Base-by-base conservation (phyloP, 2,113 vertebrate species). In the Xiphophorus hellerii region DNA sequence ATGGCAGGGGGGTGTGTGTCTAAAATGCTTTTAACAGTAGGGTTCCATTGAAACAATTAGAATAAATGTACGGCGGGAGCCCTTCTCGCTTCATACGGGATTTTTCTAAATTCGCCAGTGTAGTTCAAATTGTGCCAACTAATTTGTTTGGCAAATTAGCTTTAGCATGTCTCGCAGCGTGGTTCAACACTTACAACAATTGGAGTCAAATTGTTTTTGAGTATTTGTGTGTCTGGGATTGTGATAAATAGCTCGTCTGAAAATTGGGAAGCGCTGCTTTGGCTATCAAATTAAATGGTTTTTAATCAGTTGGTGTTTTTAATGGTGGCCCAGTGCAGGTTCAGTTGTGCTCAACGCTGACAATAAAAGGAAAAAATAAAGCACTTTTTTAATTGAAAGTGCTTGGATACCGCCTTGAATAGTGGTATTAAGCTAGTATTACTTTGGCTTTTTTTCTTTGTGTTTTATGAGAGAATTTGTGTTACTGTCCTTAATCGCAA, bases 281-380 rank as follows among this genome's bases (percentile, higher is more conserved):
- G 89, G 91, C 92, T 90, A 92, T 93, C 91, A 93, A 93, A 93
- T 92, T 93, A 93, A 93, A 93, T 92, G 90, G 83, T 89, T 92
- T 92, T 92, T 93, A 92, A 92, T 93, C 91, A 93, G 92, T 89
- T 75, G 85, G 89, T 88, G 90, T 92, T 93, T 91, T 93, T 91
- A 92, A 90, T 91, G 90, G 90, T 48, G 90, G 85, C 87, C 76
- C 77, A 44, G 79, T 81, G 89, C 80, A 76, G 77, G 76, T 77
- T 93, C 84, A 89, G 67, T 91, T 90, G 89, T 90, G 92, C 91
- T 92, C 91, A 91, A 92, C 85, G 65, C 61, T 69, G 83, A 90
- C 91, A 87, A 89, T 82, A 88, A 85, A 42, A 80, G 76, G 63
- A 86, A 90, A 87, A 88, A 91, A 90, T 87, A 76, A 30, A 69